phyloP scores from a whole-genome alignment of 2,888 invertebrate genomes.

The Exephanes ischioxanthus region DNA sequence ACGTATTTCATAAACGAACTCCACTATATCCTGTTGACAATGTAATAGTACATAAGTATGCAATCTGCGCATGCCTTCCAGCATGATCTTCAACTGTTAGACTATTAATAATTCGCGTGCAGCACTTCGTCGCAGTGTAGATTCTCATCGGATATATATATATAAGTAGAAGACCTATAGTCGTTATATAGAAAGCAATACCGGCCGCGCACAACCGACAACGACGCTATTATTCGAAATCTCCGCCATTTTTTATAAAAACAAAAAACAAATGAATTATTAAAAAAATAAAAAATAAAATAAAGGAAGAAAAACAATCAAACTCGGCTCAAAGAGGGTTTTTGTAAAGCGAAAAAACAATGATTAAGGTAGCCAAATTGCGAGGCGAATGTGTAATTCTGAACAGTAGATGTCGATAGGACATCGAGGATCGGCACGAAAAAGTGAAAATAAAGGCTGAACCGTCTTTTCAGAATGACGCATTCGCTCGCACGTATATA shows the following conservation, averaged over 20 bases:
- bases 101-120: conserved; percentile 17
- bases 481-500: conserved; percentile 44
- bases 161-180: conserved; percentile 18
- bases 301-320: conserved; percentile 77
- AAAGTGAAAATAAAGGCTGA: conserved; percentile 3
- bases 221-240: conserved; percentile 74
- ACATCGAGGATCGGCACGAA: conserved; percentile 25
- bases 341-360: conserved; percentile 73
- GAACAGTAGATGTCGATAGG: conserved; percentile 7
- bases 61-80: conserved; percentile 14
- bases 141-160: conserved; percentile 35
- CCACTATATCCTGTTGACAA: conserved; percentile 11
- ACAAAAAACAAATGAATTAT: conserved; percentile 29
- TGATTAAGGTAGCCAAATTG: conserved; percentile 69
- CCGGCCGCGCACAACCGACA: conserved; percentile 81
- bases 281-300: conserved; percentile 62
- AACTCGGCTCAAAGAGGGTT: conserved; percentile 80
- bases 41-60: conserved; percentile 16
- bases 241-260: conserved; percentile 48
- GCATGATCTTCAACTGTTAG: background rate
- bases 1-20: conserved; percentile 14
- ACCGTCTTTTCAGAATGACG: conserved; percentile 62
- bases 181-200: conserved; percentile 70
- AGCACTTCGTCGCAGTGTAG: conserved; percentile 33
- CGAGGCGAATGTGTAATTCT: conserved; percentile 44